Conservation (phyloP, 2,888 invertebrate genomes). For the Heliconius hortense region DNA sequence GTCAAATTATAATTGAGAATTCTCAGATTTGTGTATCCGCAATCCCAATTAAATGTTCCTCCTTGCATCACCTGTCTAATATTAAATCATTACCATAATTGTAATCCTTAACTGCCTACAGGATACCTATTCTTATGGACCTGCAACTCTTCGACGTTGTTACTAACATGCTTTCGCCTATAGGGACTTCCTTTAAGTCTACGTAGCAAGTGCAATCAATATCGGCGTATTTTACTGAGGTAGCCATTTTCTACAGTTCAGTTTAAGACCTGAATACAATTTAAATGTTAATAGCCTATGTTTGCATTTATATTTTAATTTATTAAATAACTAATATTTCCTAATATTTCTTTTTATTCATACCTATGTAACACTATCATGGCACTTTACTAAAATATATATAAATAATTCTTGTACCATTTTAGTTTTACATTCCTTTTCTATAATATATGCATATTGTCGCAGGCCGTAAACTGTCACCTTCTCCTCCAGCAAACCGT, state of each 20-base stretch:
- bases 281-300: constrained; percentile 31
- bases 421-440: constrained; percentile 38
- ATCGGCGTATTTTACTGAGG: constrained; percentile 70
- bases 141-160: constrained; percentile 55
- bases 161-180: constrained; percentile 68
- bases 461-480: constrained; percentile 86
- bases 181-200: constrained; percentile 44
- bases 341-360: constrained; percentile 30
- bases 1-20: constrained; percentile 75
- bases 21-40: constrained; percentile 60
- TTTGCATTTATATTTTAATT: constrained; percentile 26
- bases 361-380: constrained; percentile 38
- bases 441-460: constrained; percentile 41
- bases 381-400: constrained; percentile 41
- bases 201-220: constrained; percentile 51
- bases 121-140: constrained; percentile 50
- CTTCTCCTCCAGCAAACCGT: constrained; percentile 84
- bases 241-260: constrained; percentile 81
- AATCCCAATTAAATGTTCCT: constrained; percentile 44
- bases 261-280: constrained; percentile 43
- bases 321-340: constrained; percentile 30
- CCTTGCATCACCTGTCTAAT: constrained; percentile 45
- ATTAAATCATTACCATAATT: constrained; percentile 41
- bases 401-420: constrained; percentile 43
- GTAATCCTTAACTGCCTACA: constrained; percentile 47